Evolutionary conservation across 2,888 invertebrate genomes (phyloP), one percentile per base, ranked within the genome.

Genomic region (Orthosia cruda): DNA sequence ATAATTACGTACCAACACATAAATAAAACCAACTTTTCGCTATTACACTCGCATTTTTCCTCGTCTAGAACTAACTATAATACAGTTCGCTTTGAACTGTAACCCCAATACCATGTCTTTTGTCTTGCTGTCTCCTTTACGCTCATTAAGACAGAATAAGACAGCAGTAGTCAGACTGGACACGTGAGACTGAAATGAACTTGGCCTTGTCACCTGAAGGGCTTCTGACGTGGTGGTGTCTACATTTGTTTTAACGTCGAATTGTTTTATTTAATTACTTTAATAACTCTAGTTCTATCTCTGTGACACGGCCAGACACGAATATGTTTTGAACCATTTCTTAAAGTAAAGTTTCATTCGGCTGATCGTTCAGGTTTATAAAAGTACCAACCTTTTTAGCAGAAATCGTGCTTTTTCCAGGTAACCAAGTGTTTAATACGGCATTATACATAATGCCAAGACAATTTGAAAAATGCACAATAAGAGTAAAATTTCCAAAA

Each of bases 121-220:
- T 40, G n/a, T 20, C 23, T 58, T 13, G 20, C 55, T 55, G 12
- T 69, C 78, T 71, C 71, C 69, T 72, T 85, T 67, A 47, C 68
- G 58, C 66, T 5, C 62, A 57, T 32, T 16, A 16, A 2, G 40
- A 1, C 9, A 23, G 70, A 80, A 61, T 23, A 66, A 63, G 75
- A 80, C 32, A 1, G 49, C 66, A 68, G 70, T 58, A 52, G 59
- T 45, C 7, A 18, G 57, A 57, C 52, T 59, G 63, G 54, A 65
- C 79, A 86, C 86, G 84, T 87, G 83, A 88, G 59, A 66, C 69
- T 80, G 67, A 73, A 84, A 85, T 82, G 87, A 73, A 90, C 91
- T 91, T 92, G 91, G 87, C 92, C 91, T 92, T 92, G 91, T 68
- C 86, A 85, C 84, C 85, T 91, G 88, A 71, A 89, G 86, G 92